phyloP scores from a whole-genome alignment of 2,797 vertebrate genomes.

The Liasis olivaceus region DNA sequence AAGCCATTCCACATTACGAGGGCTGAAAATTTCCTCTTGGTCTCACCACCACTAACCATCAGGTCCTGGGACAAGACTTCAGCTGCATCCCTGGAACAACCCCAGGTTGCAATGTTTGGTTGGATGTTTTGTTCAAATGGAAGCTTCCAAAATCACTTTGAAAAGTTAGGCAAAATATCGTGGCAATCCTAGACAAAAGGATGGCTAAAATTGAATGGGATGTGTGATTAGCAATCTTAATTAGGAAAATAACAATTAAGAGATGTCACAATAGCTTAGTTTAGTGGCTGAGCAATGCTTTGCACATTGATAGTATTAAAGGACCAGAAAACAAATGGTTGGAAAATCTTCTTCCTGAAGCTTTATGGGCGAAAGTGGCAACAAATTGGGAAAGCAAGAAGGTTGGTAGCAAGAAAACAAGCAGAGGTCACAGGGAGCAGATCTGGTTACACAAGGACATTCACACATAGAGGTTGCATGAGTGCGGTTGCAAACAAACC shows the following conservation, averaged over 20 bases:
- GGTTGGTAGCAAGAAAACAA: not conserved
- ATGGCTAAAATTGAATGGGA: not conserved
- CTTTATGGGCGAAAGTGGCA: not conserved
- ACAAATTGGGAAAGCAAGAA: not conserved
- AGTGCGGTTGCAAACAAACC: not conserved
- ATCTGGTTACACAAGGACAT: not conserved
- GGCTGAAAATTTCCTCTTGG: not conserved
- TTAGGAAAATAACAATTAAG: not conserved
- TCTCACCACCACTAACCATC: not conserved
- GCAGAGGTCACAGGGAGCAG: not conserved
- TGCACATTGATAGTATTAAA: not conserved
- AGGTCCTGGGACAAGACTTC: not conserved
- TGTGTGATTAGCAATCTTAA: not conserved
- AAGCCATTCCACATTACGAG: not conserved
- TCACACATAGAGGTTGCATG: not conserved
- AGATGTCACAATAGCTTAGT: not conserved
- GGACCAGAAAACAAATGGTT: not conserved
- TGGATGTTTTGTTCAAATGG: not conserved
- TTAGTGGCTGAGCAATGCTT: not conserved
- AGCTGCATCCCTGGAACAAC: not conserved
- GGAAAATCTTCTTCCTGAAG: not conserved
- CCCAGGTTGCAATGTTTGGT: not conserved
- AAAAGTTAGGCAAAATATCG: not conserved
- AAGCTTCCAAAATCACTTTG: not conserved
- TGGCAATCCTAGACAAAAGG: not conserved